Conservation (phyloP, 1,140 invertebrate species). For the Sarcophaga peregrina region DNA sequence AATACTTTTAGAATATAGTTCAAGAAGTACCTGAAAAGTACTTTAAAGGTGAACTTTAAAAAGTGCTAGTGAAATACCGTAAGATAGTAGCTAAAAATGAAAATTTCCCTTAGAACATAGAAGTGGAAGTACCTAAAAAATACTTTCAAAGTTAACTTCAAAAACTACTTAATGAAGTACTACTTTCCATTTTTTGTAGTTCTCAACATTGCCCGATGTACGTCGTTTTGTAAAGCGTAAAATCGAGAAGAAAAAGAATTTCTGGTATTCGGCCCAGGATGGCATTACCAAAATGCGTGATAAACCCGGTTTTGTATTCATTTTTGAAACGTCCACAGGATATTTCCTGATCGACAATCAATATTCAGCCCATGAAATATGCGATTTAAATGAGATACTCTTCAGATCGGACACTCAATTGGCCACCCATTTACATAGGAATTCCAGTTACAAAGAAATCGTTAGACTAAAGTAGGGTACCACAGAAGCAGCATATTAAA, state of each 20-base stretch:
- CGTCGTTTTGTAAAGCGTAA: conserved; percentile 54
- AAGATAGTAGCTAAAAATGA: too few relatives aligned
- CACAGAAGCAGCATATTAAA: too few relatives aligned
- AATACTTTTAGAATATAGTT: too few relatives aligned
- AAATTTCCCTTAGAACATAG: too few relatives aligned
- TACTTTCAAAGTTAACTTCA: too few relatives aligned
- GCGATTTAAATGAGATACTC: conserved; percentile 57
- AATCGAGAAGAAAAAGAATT: conserved; percentile 50
- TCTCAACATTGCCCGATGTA: conserved; percentile 54
- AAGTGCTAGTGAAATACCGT: too few relatives aligned
- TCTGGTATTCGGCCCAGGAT: conserved; percentile 54
- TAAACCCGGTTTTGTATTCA: conserved; percentile 56
- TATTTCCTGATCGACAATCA: conserved; percentile 54
- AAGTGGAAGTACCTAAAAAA: too few relatives aligned
- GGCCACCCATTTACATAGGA: conserved; percentile 47
- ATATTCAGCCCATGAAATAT: conserved; percentile 60
- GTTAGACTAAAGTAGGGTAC: conserved; percentile 47
- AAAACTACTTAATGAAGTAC: too few relatives aligned
- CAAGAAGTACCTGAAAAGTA: too few relatives aligned
- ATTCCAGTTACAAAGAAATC: conserved; percentile 55
- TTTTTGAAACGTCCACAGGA: conserved; percentile 53
- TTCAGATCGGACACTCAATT: conserved; percentile 51
- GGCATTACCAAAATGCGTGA: conserved; percentile 54
- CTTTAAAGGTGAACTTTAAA: too few relatives aligned
- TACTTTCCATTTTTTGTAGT: background rate